Evolutionary conservation across 2,113 vertebrate genomes (phyloP).

Genomic region (Corvus cornix): DNA sequence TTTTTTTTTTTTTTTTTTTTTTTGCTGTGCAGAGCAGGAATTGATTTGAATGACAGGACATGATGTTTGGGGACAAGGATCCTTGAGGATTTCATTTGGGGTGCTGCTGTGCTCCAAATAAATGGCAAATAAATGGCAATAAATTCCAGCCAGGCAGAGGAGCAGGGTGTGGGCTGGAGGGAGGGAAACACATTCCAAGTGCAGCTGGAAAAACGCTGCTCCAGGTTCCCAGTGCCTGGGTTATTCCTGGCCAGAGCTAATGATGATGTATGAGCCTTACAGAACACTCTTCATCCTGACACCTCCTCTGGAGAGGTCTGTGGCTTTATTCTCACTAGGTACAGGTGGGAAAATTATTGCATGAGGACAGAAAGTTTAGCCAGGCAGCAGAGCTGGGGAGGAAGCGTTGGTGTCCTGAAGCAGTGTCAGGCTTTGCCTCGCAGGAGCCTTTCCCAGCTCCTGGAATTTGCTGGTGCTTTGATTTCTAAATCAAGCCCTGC

Average conservation of each 20-base stretch:
- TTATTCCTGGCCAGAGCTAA: slow-evolving; percentile 39
- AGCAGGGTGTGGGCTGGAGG: background rate
- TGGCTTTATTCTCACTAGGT: background rate
- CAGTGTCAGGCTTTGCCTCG: background rate
- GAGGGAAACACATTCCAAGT: background rate
- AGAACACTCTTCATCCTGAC: slow-evolving; percentile 21
- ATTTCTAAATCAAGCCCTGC: background rate
- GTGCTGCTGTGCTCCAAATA: background rate
- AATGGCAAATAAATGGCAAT: background rate
- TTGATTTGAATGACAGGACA: background rate
- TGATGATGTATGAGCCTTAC: slow-evolving; percentile 36
- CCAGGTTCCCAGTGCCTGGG: background rate
- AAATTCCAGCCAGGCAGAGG: background rate
- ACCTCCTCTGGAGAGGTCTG: background rate
- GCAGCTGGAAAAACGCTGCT: background rate
- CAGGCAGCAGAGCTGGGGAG: background rate
- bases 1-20: background rate
- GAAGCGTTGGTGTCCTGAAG: background rate
- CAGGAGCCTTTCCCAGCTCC: background rate
- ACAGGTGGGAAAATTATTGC: slow-evolving; percentile 20
- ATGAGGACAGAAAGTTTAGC: background rate
- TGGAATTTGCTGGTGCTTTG: background rate
- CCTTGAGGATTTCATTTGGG: background rate
- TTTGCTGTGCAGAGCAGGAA: background rate
- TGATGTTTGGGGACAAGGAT: background rate